These are phyloP conservation scores for Hylomyscus alleni DNA, from an alignment of 2,797 vertebrate species.

Conservation along the genomic window DNA sequence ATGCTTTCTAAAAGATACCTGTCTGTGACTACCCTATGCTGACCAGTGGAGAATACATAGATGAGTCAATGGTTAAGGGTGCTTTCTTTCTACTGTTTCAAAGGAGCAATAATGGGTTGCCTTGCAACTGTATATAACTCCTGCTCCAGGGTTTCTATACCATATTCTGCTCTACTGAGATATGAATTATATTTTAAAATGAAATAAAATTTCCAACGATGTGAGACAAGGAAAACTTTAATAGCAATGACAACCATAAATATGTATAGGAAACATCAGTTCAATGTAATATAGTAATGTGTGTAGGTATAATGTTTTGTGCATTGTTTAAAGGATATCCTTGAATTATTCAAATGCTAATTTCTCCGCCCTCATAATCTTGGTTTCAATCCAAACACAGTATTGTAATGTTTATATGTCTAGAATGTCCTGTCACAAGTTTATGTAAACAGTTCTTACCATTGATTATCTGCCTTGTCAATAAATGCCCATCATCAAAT, in stretches of 20 bases:
- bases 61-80: no score
- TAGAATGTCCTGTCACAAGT: not conserved
- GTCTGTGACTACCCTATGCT: not conserved
- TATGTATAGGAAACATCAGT: not conserved
- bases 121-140: not conserved
- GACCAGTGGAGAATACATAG: not conserved
- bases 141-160: not conserved
- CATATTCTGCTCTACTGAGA: not conserved
- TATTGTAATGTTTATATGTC: not conserved
- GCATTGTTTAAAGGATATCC: not conserved
- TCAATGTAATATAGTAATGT: not conserved
- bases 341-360: not conserved
- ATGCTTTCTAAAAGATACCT: not conserved
- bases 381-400: not conserved
- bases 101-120: not conserved
- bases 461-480: not conserved
- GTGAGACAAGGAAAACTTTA: not conserved
- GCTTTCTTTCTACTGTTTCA: no score
- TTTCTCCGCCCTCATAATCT: not conserved
- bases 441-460: not conserved
- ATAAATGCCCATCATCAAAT: not conserved
- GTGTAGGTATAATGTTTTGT: not conserved
- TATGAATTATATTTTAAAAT: not conserved
- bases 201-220: not conserved
- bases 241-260: not conserved